Base-by-base conservation (phyloP, 2,113 vertebrate genomes). In the Trachemys scripta region DNA sequence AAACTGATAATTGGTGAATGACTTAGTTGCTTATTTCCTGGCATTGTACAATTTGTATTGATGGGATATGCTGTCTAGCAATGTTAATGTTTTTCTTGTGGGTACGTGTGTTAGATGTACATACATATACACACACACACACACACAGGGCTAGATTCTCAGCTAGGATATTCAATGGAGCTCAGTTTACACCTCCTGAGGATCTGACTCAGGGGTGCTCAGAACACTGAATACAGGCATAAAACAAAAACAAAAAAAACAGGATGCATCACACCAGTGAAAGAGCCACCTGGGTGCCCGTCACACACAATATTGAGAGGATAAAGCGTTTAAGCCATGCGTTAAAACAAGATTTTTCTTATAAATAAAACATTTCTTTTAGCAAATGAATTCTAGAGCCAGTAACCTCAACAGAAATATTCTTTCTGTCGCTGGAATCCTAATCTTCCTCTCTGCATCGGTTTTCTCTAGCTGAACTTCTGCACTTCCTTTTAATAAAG, bases 401-500 rank as follows among this genome's bases (percentile, higher is more conserved):
- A 91, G 80, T 80, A 72, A 81, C 14, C 84, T 88, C 84, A 54
- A 54, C 42, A 90, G 31, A 95, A 84, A 87, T 92, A 90, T 29
- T 88, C 51, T 86, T 17, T 54, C 69, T 78, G 24, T 57, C 38
- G 86, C 85, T 86, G 49, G 93, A 93, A 92, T 84, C 29, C 82
- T 89, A 6, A 14, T 92, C 93, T 91, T 92, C 17, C 13, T 93
- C 62, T 47, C 83, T 91, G 51, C 72, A 92, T 80, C 35, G 81
- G 57, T 12, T 90, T 82, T 57, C 38, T 57, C 76, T 85, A 91
- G 85, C 47, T 97, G 95, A 97, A 97, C 93, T 97, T 93, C 81
- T 96, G 94, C 94, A 92, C 92, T 96, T 97, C 96, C 94, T 96
- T 97, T 97, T 96, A 97, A 97, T 95, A 97, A 97, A 54, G 79